Evolutionary conservation across 1,140 invertebrate species (phyloP), one percentile per base, ranked within the genome.

Genomic region (Sarcophaga peregrina): DNA sequence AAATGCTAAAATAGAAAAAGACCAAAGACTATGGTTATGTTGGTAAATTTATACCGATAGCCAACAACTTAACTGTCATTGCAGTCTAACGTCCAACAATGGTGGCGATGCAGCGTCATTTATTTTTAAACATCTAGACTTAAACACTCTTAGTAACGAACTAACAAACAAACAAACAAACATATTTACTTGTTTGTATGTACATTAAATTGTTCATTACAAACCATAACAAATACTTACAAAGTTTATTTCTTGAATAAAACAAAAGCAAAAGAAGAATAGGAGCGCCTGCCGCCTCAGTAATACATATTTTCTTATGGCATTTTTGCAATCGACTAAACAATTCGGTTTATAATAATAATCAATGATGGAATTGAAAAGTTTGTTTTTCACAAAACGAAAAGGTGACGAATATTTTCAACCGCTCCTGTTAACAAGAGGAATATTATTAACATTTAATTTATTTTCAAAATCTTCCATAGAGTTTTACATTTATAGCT

Each of bases 381-480:
- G 4, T 37, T 37, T 37, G 4, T 37, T 37, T 37, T 37, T 37
- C 4, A 37, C 25, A 37, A 37, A 37, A 2, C 25, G 25, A 37
- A 37, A 37, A 37, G 25, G 25, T 52, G 50, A 52, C 13, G 50
- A 37, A 9, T 52, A 52, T 62, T 62, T 7, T n/a, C 45, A 48
- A 76, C 74, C 74, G 74, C 74, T 76, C 46, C 74, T 46, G 74
- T 76, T 76, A 17, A 76, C 74, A 76, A 76, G 74, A n/a, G 47
- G 74, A 46, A 76, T 76, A 76, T 76, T 76, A 76, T 76, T 76
- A 76, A 76, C 74, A 76, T 76, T 76, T 76, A 76, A 17, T 17
- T 10, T 62, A 62, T 37, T 37, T 37, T 4, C n/a, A n/a, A 37
- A 37, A 37, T 37, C 1, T 37, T 37, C 1, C 25, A 37, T 37